phyloP scores from a whole-genome alignment of 2,113 vertebrate species.

The Nerophis ophidion region DNA sequence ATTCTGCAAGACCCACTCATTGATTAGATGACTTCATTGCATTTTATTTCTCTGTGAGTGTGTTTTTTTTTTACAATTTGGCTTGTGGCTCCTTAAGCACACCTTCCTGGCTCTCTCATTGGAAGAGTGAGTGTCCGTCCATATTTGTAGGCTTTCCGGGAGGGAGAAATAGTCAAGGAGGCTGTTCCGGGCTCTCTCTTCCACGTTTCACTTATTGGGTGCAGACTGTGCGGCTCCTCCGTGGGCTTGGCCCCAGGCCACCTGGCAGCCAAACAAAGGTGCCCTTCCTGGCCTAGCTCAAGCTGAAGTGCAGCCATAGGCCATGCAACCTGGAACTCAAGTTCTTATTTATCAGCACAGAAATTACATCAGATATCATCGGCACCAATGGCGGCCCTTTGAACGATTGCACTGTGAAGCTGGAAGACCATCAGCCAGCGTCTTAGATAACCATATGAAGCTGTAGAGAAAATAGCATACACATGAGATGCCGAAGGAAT shows the following conservation, averaged over 20 bases:
- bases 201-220: conserved; percentile 72
- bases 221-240: conserved; percentile 76
- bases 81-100: conserved; percentile 2
- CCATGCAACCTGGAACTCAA: conserved; percentile 69
- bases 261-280: conserved; percentile 79
- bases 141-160: conserved; percentile 25
- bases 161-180: conserved; percentile 49
- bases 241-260: conserved; percentile 68
- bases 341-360: conserved; percentile 76
- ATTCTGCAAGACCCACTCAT: not conserved
- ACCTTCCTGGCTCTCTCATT: conserved; percentile 6
- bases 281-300: conserved; percentile 71
- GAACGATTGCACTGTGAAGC: conserved; percentile 46
- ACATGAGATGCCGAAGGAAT: conserved; percentile 66
- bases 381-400: conserved; percentile 60
- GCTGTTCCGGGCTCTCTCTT: conserved; percentile 53
- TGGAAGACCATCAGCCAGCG: conserved; percentile 62
- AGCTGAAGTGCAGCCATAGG: conserved; percentile 64
- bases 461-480: conserved; percentile 56
- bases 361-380: conserved; percentile 70
- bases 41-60: not conserved
- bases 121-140: conserved; percentile 8
- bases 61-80: conserved; percentile 6
- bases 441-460: conserved; percentile 66
- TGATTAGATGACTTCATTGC: conserved; percentile 3